A percentile compares a stretch with the other conserved stretches of the same genome.
Evolutionary conservation across 2,888 invertebrate species (phyloP).

Genomic region (Agonum fuliginosum): DNA sequence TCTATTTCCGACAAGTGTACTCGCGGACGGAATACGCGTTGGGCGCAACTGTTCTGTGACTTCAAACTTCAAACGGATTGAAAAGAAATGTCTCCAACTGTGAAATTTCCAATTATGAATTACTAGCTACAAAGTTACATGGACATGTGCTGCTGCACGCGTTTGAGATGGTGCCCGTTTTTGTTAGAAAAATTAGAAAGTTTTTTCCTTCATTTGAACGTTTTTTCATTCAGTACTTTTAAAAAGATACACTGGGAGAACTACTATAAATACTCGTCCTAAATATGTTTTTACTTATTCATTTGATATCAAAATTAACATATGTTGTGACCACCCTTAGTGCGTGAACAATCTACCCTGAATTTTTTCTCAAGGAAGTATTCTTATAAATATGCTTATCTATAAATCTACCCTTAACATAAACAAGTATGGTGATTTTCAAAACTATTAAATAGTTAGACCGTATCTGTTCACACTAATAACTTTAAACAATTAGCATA

Average conservation of each 20-base stretch:
- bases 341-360: background rate
- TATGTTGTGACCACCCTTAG: background rate
- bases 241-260: slow-evolving; percentile 20
- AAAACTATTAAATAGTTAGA: slow-evolving; percentile 30
- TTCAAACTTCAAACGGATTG: slow-evolving; percentile 39
- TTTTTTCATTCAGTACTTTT: slow-evolving; percentile 7
- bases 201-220: slow-evolving; percentile 11
- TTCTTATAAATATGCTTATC: slow-evolving; percentile 25
- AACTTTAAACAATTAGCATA: slow-evolving; percentile 26
- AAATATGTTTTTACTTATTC: slow-evolving; percentile 15
- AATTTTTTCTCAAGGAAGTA: slow-evolving; percentile 32
- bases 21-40: too few relatives aligned
- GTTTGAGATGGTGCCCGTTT: slow-evolving; percentile 17
- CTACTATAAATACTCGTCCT: background rate
- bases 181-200: slow-evolving; percentile 36
- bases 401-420: slow-evolving; percentile 21
- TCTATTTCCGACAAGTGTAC: slow-evolving; percentile 35
- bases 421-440: slow-evolving; percentile 16
- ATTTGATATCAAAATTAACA: background rate
- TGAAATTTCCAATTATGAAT: slow-evolving; percentile 56
- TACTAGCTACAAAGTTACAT: background rate
- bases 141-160: slow-evolving; percentile 31
- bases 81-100: slow-evolving; percentile 58
- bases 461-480: slow-evolving; percentile 26
- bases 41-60: slow-evolving; percentile 42